Percentiles rank a stretch among this genome's conserved stretches.
phyloP scores from a whole-genome alignment of 2,888 invertebrate species.

The Mimachlamys varia region DNA sequence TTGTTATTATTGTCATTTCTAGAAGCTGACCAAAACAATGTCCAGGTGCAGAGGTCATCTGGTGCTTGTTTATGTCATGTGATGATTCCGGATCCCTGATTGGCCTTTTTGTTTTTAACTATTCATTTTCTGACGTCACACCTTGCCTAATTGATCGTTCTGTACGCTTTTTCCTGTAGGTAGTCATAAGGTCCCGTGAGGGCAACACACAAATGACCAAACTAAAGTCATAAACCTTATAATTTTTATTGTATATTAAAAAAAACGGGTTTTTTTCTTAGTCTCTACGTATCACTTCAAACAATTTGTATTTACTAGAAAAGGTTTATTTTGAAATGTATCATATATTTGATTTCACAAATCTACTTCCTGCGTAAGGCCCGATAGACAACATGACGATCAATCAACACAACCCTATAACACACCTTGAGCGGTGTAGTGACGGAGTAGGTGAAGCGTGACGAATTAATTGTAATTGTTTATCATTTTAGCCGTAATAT shows the following conservation, averaged over 20 bases:
- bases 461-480: conserved; percentile 20
- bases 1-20: background rate
- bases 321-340: too few species aligned
- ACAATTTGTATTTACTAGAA: too few species aligned
- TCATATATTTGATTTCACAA: background rate
- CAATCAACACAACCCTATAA: background rate
- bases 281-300: background rate
- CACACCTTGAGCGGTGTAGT: background rate
- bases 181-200: background rate
- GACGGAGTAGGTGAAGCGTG: background rate
- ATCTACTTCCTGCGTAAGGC: background rate
- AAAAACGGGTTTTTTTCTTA: background rate
- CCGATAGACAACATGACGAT: background rate
- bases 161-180: conserved; percentile 29
- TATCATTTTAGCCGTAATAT: background rate
- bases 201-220: background rate
- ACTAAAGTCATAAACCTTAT: too few species aligned
- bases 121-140: background rate
- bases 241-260: too few species aligned
- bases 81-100: background rate
- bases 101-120: conserved; percentile 11
- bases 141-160: background rate
- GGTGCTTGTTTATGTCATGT: background rate
- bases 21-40: conserved; percentile 4
- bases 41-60: background rate